Evolutionary conservation across 2,888 invertebrate species (phyloP), one percentile per base, ranked within the genome.

Genomic region (Mimumesa dahlbomi): DNA sequence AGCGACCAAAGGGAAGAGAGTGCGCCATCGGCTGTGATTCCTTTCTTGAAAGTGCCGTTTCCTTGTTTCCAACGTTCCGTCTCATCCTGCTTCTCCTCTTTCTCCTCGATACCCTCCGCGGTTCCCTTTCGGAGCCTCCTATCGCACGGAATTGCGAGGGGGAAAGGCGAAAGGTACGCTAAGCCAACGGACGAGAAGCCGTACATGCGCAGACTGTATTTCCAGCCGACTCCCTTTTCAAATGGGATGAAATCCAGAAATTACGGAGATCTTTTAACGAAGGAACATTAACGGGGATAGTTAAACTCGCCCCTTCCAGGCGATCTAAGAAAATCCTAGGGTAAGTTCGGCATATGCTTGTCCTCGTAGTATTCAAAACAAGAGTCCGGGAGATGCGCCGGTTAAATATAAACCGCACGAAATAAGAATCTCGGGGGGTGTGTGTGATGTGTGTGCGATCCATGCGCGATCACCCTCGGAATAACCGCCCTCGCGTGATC

Each of bases 11-110:
- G 29, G 34, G 56, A 49, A 56, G 56, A 58, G 42, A 59, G 43
- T 74, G 72, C 74, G 76, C 82, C 61, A 74, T 81, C 80, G 77
- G 78, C 81, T 81, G 82, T 82, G 81, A 82, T 82, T 82, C 82
- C 82, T 82, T 79, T 76, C 79, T 77, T 52, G 25, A 9, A 22
- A 22, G 42, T 68, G 74, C 65, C 74, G 65, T 71, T 71, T 69
- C 67, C 66, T 45, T 57, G 64, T 65, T 75, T 73, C 43, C 74
- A 82, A 84, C 84, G 84, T 81, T 72, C 66, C 70, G 77, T 69
- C 59, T 76, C 82, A 78, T 81, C 82, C 75, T 82, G 79, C 72
- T 76, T 61, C 73, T 45, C 59, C 56, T 25, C 46, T 49, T 31
- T n/a, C 25, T 9, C 14, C 14, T 46, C 29, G 25, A 7, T 46